Base-by-base conservation (phyloP, 1,140 invertebrate genomes). In the Bombus polaris region DNA sequence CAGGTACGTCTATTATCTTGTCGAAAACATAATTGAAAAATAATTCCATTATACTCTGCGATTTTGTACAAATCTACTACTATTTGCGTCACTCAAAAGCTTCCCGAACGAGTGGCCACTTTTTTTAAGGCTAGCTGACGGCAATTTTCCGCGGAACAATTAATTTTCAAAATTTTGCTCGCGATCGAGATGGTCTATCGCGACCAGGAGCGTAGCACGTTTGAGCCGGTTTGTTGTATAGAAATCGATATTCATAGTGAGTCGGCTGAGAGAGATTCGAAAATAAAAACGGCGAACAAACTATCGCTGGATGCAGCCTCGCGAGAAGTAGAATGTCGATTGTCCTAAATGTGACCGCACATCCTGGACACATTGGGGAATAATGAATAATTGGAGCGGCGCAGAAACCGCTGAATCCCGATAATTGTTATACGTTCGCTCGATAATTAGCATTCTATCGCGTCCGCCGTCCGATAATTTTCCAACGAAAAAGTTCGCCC, bases 311-410 rank as follows among this genome's bases (percentile, higher is more conserved):
- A 39, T 44, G 62, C 44, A 35, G 18, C 6, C 35, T 13, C 3
- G n/a, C 32, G 42, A 79, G 71, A 84, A 79, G 35, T 76, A 28
- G 32, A 78, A 39, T 18, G 68, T 42, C 22, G 78, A 81, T 66
- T 74, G 44, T 66, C 28, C 74, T 53, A 78, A 44, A 72, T 77
- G 42, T 32, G 22, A 39, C 25, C 15, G 42, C 44, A 74, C 57
- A 42, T 72, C 57, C 68, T 65, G 71, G 59, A 57, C n/a, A 44
- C 83, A 73, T 22, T 66, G 25, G 44, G 28, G 62, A 72, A 81
- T 89, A 89, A 89, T 39, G 81, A 87, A 89, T 89, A 87, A 87
- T 76, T 62, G 74, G 66, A 74, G 70, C 78, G 35, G 12, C 35
- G 47, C 4, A 57, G 44, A 73, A 79, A 68, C 53, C 70, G 32